Percentiles rank a stretch among this genome's conserved stretches.
These are phyloP conservation scores for Vireo altiloquus DNA, from an alignment of 2,113 vertebrate genomes.

Conservation along the genomic window DNA sequence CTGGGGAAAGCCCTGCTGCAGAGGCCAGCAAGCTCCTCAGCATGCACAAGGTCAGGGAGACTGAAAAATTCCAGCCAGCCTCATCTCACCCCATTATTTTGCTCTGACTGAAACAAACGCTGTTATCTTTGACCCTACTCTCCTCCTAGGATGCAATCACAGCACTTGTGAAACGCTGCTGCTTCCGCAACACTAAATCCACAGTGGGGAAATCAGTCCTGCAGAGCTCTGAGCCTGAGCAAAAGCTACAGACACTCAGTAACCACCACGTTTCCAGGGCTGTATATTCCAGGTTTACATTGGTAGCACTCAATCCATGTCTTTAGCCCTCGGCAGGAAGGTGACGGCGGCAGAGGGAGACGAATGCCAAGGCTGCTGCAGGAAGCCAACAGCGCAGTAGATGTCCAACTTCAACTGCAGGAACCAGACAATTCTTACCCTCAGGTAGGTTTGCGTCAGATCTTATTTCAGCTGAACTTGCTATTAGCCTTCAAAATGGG, in stretches of 20 bases:
- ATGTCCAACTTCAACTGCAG: neutral
- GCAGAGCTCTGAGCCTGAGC: neutral
- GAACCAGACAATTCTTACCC: neutral
- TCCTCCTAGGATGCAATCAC: neutral
- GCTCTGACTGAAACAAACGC: neutral
- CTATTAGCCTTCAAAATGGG: neutral
- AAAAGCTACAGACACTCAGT: neutral
- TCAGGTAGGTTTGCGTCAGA: neutral
- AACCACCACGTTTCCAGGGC: neutral
- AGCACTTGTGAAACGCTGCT: neutral
- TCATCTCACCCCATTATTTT: neutral
- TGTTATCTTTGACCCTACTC: neutral
- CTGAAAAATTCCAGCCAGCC: neutral
- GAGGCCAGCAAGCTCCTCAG: neutral
- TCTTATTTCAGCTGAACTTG: neutral
- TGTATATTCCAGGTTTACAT: neutral
- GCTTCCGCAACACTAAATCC: neutral
- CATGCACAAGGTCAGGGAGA: neutral
- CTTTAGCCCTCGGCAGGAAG: neutral
- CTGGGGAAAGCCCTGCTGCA: neutral
- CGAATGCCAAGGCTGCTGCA: neutral
- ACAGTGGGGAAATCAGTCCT: neutral
- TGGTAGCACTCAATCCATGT: accelerated
- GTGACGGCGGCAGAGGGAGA: accelerated
- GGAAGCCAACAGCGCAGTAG: neutral